Base-by-base conservation (phyloP, 2,113 vertebrate species). In the Nannospalax galili region DNA sequence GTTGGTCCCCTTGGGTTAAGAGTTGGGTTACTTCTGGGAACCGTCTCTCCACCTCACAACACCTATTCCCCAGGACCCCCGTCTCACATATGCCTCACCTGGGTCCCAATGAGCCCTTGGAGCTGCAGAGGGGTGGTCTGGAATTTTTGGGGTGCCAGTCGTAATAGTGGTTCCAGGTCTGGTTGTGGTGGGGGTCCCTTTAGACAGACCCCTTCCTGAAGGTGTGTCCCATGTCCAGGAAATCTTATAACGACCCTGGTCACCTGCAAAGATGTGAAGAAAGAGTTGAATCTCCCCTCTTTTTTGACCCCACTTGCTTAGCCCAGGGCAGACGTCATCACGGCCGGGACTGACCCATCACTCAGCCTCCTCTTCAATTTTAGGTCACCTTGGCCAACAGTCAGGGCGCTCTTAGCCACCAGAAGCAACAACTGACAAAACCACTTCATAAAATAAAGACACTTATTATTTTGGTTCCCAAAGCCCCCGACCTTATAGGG, bases 31-130 rank as follows among this genome's bases (percentile, higher is more conserved):
- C 30, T 40, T 8, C 0, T 20, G 20, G n/a, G 75, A 37, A 75
- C 67, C 24, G 56, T 72, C 84, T 73, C 92, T 75, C 77, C 6
- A 42, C n/a, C 56, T 40, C 40, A 26, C 3, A 32, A 40, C 84
- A 86, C 11, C 22, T 2, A 12, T 1, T 2, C 2, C 65, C 56
- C 73, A 10, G 45, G 2, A 9, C 37, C 48, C 40, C 52, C 1
- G 0, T 17, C 60, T 11, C 60, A 11, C 40, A 20, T 6, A 7
- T 4, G 58, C 28, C 96, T 97, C 77, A 97, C 97, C 97, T 96
- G 92, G 73, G 82, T 92, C 70, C 37, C 48, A 88, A 4, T 0
- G 58, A 26, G 7, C 9, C 58, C 81, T 32, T 0, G 91, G 93
- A 70, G 58, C 58, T 52, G 24, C 37, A 24, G 80, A n/a, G 4